phyloP scores from a whole-genome alignment of 1,140 invertebrate genomes.

The Chionoecetes opilio region DNA sequence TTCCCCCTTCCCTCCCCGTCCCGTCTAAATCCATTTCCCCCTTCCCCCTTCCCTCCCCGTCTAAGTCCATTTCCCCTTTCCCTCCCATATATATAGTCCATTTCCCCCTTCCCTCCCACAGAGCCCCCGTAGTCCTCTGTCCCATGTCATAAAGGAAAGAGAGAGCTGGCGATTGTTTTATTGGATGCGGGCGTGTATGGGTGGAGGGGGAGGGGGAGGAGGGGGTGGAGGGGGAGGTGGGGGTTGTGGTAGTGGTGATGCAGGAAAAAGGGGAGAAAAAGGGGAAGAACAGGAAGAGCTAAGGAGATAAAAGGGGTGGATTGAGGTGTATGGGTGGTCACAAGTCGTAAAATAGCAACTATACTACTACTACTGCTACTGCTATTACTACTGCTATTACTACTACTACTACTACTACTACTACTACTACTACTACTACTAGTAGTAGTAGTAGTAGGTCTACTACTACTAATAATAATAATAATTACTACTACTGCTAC shows the following conservation, averaged over 20 bases:
- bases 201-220: background rate
- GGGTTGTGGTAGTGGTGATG: background rate
- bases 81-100: background rate
- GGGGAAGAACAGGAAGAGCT: slow-evolving; percentile 35
- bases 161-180: background rate
- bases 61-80: background rate
- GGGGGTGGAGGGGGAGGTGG: background rate
- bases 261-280: background rate
- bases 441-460: no score
- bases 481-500: background rate
- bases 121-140: background rate
- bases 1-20: slow-evolving; percentile 22
- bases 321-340: background rate
- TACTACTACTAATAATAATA: no score
- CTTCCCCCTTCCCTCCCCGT: background rate
- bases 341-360: background rate
- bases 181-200: background rate
- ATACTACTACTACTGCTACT: background rate
- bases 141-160: background rate
- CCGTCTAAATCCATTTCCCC: background rate
- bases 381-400: background rate
- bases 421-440: no score
- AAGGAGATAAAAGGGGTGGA: background rate
- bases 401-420: background rate
- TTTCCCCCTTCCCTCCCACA: background rate